A percentile compares a stretch with the other conserved stretches of the same genome.
Evolutionary conservation across 1,140 invertebrate species (phyloP).

Genomic region (Catajapyx aquilonaris): DNA sequence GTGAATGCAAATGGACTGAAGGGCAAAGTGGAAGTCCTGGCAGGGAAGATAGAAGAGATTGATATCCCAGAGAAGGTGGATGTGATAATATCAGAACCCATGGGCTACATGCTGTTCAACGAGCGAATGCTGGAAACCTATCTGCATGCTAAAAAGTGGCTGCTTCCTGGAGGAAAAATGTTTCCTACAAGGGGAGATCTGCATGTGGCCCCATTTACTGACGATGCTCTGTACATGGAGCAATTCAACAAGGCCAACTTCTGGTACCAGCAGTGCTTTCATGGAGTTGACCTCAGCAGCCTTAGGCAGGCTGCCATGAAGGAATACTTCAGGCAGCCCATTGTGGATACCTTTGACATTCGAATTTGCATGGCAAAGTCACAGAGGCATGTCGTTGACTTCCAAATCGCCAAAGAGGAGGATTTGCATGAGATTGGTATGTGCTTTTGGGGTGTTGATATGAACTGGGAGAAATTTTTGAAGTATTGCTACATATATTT

Average conservation of each 20-base stretch:
- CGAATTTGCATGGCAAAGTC: constrained; percentile 93
- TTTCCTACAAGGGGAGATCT: constrained; percentile 90
- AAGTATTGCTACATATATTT: not conserved
- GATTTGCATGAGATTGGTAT: constrained; percentile 82
- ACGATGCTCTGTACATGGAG: constrained; percentile 95
- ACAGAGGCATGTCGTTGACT: constrained; percentile 86
- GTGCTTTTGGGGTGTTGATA: constrained; percentile 1
- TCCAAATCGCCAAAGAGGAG: constrained; percentile 75
- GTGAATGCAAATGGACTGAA: constrained; percentile 76
- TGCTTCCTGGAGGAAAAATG: constrained; percentile 75
- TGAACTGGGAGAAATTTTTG: not conserved
- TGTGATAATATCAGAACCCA: constrained; percentile 95
- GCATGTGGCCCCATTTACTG: constrained; percentile 95
- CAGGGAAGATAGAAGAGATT: constrained; percentile 98
- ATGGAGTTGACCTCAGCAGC: constrained; percentile 86
- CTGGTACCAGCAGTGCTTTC: constrained; percentile 96
- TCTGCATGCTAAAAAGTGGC: constrained; percentile 95
- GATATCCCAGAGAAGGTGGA: constrained; percentile 86
- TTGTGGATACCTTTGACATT: constrained; percentile 98
- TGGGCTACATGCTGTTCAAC: constrained; percentile 99
- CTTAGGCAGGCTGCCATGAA: constrained; percentile 79
- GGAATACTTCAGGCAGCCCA: constrained; percentile 96
- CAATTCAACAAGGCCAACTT: constrained; percentile 98
- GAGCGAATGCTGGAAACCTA: constrained; percentile 99
- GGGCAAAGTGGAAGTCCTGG: constrained; percentile 72